Percentiles rank a stretch among this genome's conserved stretches.
Evolutionary conservation across 2,113 vertebrate species (phyloP).

Genomic region (Rhinolophus sinicus): DNA sequence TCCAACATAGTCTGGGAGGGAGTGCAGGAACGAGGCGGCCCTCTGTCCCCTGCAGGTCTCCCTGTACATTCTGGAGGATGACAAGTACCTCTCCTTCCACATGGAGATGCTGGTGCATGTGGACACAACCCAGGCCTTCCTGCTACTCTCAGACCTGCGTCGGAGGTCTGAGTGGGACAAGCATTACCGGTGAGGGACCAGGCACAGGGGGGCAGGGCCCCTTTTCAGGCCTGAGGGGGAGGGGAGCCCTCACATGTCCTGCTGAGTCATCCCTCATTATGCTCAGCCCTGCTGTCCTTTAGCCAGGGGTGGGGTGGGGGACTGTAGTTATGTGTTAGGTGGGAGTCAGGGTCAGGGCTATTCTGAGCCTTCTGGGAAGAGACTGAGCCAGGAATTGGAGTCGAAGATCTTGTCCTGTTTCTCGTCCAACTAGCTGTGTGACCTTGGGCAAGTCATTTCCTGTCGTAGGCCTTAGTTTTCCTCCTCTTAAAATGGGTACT

Average conservation of each 20-base stretch:
- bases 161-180: conserved; percentile 93
- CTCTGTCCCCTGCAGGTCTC: conserved; percentile 85
- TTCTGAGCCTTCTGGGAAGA: not conserved
- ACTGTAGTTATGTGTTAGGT: not conserved
- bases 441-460: not conserved
- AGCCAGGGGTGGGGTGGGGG: fast-evolving
- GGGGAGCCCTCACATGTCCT: not conserved
- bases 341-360: not conserved
- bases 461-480: not conserved
- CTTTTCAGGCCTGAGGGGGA: not conserved
- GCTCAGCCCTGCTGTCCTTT: not conserved
- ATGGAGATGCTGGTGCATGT: conserved; percentile 90
- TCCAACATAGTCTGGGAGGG: not conserved
- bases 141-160: conserved; percentile 92
- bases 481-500: not conserved
- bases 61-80: conserved; percentile 95
- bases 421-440: not conserved
- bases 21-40: fast-evolving
- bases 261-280: not conserved
- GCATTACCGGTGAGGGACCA: conserved; percentile 91
- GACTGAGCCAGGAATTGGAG: not conserved
- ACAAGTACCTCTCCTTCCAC: conserved; percentile 93
- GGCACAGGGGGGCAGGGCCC: fast-evolving
- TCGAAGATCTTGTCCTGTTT: not conserved
- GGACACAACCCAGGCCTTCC: conserved; percentile 88